Base-by-base conservation (phyloP, 2,888 invertebrate species). In the Bellardia pandia region DNA sequence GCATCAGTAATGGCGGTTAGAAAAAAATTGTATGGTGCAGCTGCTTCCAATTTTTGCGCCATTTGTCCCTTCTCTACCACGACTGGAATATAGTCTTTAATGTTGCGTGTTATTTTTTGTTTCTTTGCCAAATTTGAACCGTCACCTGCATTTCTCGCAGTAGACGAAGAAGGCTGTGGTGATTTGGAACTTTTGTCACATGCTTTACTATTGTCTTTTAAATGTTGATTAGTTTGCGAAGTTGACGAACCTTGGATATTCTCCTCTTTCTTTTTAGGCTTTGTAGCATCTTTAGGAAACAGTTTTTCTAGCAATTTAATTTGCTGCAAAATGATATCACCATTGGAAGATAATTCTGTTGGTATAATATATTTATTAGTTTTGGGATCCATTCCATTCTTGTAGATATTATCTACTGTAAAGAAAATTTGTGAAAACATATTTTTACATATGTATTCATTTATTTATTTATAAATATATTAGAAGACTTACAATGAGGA, bases 1-100 rank as follows among this genome's bases (percentile, higher is more conserved):
- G 95, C 95, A 86, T 95, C 95, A 0, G 95, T 95, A 2, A 97
- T 96, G 23, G 96, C 95, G 0, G 97, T 96, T 37, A 96, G 96
- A 92, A 98, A 97, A 89, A 97, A 94, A 90, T 96, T 94, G 89
- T 96, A 97, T 0, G 97, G 97, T 0, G 95, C 95, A 11, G 96
- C 95, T 0, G 95, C 94, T 30, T 95, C 94, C 90, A 96, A 94
- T 91, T 97, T 96, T 14, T 94, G 94, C 0, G 95, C 95, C 95
- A 97, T 96, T 69, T 95, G 94, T 48, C 95, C 95, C 76, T 94
- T 94, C 0, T 95, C 95, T 0, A 94, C 91, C 0, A 95, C 95
- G 3, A 96, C 95, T 0, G 94, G 94, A 4, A 95, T 93, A 94
- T 95, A 90, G 86, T 92, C 90, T 3, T 91, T 90, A 30, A 93